These are phyloP conservation scores for Poeciliopsis turrubarensis DNA, from an alignment of 2,113 vertebrate species.

Conservation along the genomic window DNA sequence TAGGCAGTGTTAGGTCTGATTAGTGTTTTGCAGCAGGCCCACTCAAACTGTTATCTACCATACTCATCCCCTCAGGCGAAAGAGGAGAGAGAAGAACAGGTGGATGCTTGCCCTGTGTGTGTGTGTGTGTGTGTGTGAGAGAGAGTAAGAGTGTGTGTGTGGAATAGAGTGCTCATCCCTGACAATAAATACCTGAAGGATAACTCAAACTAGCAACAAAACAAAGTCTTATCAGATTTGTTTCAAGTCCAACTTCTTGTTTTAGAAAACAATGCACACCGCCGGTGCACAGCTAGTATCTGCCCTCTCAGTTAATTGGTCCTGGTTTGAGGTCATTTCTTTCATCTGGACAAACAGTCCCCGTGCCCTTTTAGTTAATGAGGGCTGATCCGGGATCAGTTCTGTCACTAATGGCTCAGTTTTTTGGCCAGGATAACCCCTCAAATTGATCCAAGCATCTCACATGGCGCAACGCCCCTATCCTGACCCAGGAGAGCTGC, in stretches of 20 bases:
- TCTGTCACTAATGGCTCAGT: conserved; percentile 68
- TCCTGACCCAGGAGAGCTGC: conserved; percentile 40
- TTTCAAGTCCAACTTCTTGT: conserved; percentile 55
- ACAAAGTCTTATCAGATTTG: conserved; percentile 54
- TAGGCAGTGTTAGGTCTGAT: conserved; percentile 97
- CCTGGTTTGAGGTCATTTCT: conserved; percentile 64
- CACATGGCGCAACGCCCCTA: conserved; percentile 34
- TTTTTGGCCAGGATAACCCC: conserved; percentile 63
- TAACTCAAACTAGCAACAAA: conserved; percentile 56
- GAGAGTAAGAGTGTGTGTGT: background rate
- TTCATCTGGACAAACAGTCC: conserved; percentile 72
- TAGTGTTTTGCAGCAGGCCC: conserved; percentile 84
- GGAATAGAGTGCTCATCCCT: conserved; percentile 33
- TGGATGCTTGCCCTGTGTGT: conserved; percentile 68
- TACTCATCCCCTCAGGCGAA: conserved; percentile 71
- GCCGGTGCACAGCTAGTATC: conserved; percentile 28
- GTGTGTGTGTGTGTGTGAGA: conserved; percentile 12
- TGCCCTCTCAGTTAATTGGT: conserved; percentile 67
- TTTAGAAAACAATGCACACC: conserved; percentile 40
- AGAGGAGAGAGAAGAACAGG: conserved; percentile 69
- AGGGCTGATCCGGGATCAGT: conserved; percentile 71
- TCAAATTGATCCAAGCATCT: conserved; percentile 64
- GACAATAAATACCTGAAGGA: conserved; percentile 73
- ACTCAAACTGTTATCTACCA: conserved; percentile 81
- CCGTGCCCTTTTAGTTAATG: conserved; percentile 74